These are phyloP conservation scores for Zaprionus vittiger DNA, from an alignment of 1,140 invertebrate species.

Conservation along the genomic window DNA sequence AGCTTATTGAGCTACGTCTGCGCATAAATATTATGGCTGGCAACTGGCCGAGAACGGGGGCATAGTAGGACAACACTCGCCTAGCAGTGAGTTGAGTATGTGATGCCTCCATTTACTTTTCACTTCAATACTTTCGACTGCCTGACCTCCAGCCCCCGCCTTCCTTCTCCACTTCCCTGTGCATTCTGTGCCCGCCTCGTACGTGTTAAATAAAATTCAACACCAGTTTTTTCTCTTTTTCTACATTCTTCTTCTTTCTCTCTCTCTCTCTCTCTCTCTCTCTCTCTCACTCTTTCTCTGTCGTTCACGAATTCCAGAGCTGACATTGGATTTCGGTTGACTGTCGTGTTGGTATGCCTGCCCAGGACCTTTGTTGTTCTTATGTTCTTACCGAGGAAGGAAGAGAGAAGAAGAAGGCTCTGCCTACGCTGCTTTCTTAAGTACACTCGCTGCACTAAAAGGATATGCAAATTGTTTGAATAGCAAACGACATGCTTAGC, in stretches of 20 bases:
- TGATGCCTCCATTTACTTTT: conserved; percentile 58
- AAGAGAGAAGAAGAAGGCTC: neutral
- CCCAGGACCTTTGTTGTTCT: conserved; percentile 29
- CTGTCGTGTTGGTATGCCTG: conserved; percentile 66
- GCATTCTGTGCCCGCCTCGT: conserved; percentile 45
- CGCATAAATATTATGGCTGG: conserved; percentile 77
- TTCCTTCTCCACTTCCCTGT: conserved; percentile 28
- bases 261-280: neutral
- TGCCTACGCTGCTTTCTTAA: conserved; percentile 62
- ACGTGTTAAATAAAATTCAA: conserved; percentile 71
- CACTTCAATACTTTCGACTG: conserved; percentile 55
- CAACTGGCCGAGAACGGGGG: conserved; percentile 50
- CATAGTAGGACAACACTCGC: conserved; percentile 17
- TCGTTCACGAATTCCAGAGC: conserved; percentile 58
- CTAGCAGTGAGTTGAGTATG: neutral
- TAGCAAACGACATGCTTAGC: conserved; percentile 78
- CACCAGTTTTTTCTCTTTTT: conserved; percentile 9
- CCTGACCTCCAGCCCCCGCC: neutral
- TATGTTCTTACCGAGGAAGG: neutral
- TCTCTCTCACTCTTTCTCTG: neutral
- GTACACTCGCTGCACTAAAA: conserved; percentile 75
- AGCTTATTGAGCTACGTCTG: conserved; percentile 83
- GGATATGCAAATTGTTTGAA: conserved; percentile 83
- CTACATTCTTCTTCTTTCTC: neutral
- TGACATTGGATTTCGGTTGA: conserved; percentile 78